Evolutionary conservation across 1,140 invertebrate species (phyloP).

Genomic region (Bactericera cockerelli): DNA sequence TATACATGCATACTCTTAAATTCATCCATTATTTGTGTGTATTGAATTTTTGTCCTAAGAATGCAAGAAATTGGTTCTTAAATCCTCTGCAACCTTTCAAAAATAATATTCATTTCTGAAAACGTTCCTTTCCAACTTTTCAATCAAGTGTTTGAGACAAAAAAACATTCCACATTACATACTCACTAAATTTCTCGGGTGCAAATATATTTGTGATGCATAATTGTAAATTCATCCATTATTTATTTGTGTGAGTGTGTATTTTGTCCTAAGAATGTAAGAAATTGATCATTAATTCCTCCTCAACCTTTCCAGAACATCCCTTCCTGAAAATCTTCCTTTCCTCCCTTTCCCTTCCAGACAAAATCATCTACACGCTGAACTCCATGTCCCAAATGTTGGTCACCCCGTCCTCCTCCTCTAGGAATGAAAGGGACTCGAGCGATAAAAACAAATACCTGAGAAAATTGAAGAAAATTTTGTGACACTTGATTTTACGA

Average conservation of each 20-base stretch:
- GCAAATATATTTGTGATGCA: too few relatives aligned
- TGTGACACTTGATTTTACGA: not conserved
- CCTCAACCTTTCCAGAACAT: not conserved
- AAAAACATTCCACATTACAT: too few relatives aligned
- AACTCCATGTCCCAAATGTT: constrained; percentile 2
- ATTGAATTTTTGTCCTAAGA: too few relatives aligned
- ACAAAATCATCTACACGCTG: not conserved
- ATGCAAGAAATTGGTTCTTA: too few relatives aligned
- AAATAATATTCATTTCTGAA: too few relatives aligned
- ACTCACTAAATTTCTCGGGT: too few relatives aligned
- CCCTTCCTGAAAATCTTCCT: too few relatives aligned
- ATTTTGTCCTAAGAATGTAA: not conserved
- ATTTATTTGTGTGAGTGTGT: not conserved
- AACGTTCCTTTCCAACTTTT: too few relatives aligned
- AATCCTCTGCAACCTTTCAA: too few relatives aligned
- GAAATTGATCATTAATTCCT: not conserved
- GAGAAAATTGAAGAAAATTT: not conserved
- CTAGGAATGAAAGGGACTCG: not conserved
- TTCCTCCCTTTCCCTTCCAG: not conserved
- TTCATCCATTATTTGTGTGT: too few relatives aligned
- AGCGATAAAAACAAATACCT: not conserved
- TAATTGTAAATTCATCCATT: not conserved
- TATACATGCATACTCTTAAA: too few relatives aligned
- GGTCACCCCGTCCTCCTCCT: not conserved
- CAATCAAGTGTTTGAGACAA: too few relatives aligned